phyloP scores from a whole-genome alignment of 2,888 invertebrate species.

The Phaedon cochleariae region DNA sequence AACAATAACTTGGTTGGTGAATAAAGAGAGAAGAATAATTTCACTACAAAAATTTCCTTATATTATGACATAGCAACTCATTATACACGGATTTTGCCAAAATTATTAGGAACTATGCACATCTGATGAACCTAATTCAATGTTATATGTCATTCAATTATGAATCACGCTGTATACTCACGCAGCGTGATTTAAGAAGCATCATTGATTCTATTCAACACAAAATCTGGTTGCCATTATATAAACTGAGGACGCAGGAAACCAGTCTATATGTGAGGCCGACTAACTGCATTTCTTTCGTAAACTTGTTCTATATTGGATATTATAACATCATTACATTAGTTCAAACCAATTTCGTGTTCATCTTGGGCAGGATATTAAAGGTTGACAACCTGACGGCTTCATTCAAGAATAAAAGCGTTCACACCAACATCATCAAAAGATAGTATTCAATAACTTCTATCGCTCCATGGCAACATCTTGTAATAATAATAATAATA shows the following conservation, averaged over 20 bases:
- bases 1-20: too few relatives aligned
- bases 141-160: too few relatives aligned
- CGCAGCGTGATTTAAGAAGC: too few relatives aligned
- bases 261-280: conserved; percentile 2
- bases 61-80: too few relatives aligned
- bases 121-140: too few relatives aligned
- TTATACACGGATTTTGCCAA: too few relatives aligned
- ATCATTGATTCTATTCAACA: conserved; percentile 9
- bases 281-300: conserved; percentile 12
- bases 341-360: conserved; percentile 2
- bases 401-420: not conserved
- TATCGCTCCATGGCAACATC: not conserved
- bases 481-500: too few relatives aligned
- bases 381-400: conserved; percentile 10
- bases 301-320: conserved; percentile 12
- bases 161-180: too few relatives aligned
- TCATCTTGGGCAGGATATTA: conserved; percentile 2
- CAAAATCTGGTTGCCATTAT: conserved; percentile 14
- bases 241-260: not conserved
- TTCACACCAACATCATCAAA: not conserved
- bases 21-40: too few relatives aligned
- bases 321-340: conserved; percentile 8
- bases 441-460: not conserved
- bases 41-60: too few relatives aligned
- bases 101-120: too few relatives aligned